phyloP scores from a whole-genome alignment of 2,113 vertebrate genomes.

The Calyptomena viridis region DNA sequence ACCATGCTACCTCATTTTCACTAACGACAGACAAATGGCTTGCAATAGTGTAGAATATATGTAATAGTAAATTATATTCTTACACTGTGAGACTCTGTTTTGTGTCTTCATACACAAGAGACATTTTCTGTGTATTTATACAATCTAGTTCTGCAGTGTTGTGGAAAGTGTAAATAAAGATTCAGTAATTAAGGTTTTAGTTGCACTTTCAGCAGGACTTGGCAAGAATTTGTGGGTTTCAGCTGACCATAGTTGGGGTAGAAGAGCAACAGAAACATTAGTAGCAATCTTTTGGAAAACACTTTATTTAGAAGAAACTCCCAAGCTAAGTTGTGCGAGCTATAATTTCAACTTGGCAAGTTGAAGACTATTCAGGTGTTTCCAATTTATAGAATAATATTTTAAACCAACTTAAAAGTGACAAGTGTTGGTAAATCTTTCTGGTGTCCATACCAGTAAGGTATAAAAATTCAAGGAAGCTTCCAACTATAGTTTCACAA shows the following conservation, averaged over 20 bases:
- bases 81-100: not conserved
- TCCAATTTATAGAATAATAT: not conserved
- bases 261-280: not conserved
- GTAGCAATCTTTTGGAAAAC: not conserved
- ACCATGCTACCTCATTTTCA: not conserved
- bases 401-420: not conserved
- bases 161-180: not conserved
- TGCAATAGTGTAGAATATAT: not conserved
- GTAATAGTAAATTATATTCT: not conserved
- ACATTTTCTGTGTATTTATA: not conserved
- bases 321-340: not conserved
- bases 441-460: not conserved
- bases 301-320: not conserved
- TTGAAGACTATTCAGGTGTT: not conserved
- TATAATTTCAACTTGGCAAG: not conserved
- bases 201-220: not conserved
- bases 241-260: not conserved
- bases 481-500: not conserved
- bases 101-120: not conserved
- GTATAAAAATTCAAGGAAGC: not conserved
- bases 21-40: not conserved
- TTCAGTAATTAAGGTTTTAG: not conserved
- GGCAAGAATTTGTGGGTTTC: not conserved
- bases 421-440: not conserved
- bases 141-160: not conserved